Conservation (phyloP, 2,113 vertebrate species). For the Sylvietta virens region DNA sequence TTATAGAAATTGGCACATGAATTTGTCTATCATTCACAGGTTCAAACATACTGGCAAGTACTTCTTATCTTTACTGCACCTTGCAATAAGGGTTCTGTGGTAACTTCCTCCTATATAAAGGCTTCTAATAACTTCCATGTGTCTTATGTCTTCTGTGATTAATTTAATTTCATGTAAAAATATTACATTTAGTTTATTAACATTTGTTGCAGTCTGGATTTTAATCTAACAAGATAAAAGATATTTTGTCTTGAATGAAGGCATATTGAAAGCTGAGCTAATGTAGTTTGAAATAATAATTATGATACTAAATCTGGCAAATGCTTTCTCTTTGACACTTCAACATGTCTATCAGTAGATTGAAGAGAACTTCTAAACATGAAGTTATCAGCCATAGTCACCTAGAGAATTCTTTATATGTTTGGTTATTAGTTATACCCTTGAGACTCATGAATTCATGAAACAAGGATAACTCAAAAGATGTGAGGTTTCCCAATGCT, state of each 20-base stretch:
- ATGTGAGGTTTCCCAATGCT: not conserved
- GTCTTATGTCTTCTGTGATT: not conserved
- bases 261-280: not conserved
- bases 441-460: not conserved
- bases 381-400: not conserved
- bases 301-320: not conserved
- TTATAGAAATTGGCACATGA: not conserved
- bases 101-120: not conserved
- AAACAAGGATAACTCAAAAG: not conserved
- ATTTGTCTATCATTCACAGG: not conserved
- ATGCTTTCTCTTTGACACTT: not conserved
- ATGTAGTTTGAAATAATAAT: not conserved
- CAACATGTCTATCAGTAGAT: not conserved
- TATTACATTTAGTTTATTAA: not conserved
- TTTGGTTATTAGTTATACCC: not conserved
- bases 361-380: not conserved
- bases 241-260: not conserved
- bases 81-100: not conserved
- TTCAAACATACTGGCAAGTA: not conserved
- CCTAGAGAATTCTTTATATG: not conserved
- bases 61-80: not conserved
- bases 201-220: not conserved
- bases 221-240: not conserved
- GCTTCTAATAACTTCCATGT: not conserved
- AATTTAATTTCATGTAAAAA: not conserved